Percentiles rank a stretch among this genome's conserved stretches.
These are phyloP conservation scores for Crossocerus cetratus DNA, from an alignment of 2,888 invertebrate species.

Conservation along the genomic window DNA sequence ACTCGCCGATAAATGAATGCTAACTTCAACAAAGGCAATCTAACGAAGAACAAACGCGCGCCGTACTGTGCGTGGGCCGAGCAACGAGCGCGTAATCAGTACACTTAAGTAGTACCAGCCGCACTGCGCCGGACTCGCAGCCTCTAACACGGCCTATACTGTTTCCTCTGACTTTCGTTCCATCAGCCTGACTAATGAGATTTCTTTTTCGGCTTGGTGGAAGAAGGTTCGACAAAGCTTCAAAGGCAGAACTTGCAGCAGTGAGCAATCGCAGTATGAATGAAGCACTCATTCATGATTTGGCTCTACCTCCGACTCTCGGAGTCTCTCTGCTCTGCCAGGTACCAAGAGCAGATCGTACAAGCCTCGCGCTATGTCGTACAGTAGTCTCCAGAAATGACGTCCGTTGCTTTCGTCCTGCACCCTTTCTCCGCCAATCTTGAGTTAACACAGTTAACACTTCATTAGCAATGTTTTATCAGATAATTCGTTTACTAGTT, in stretches of 20 bases:
- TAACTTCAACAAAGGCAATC: not conserved
- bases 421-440: too few relatives aligned
- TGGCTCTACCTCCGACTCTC: slow-evolving; percentile 43
- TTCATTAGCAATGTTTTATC: too few relatives aligned
- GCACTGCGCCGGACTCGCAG: not conserved
- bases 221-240: slow-evolving; percentile 16
- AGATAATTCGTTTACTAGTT: too few relatives aligned
- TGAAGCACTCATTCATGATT: slow-evolving; percentile 68
- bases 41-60: slow-evolving; percentile 4
- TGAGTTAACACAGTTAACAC: too few relatives aligned
- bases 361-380: too few relatives aligned
- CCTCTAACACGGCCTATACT: not conserved
- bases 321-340: slow-evolving; percentile 46
- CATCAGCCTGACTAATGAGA: not conserved
- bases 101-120: too few relatives aligned
- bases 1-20: not conserved
- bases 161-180: not conserved
- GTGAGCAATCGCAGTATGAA: slow-evolving; percentile 58
- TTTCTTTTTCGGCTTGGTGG: slow-evolving; percentile 2
- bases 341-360: too few relatives aligned
- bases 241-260: slow-evolving; percentile 18
- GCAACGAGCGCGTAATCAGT: not conserved
- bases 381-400: too few relatives aligned
- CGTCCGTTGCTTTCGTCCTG: too few relatives aligned
- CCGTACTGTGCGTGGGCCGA: not conserved